Percentiles rank a stretch among this genome's conserved stretches.
These are phyloP conservation scores for Ephestia elutella DNA, from an alignment of 1,140 invertebrate genomes.

Conservation along the genomic window DNA sequence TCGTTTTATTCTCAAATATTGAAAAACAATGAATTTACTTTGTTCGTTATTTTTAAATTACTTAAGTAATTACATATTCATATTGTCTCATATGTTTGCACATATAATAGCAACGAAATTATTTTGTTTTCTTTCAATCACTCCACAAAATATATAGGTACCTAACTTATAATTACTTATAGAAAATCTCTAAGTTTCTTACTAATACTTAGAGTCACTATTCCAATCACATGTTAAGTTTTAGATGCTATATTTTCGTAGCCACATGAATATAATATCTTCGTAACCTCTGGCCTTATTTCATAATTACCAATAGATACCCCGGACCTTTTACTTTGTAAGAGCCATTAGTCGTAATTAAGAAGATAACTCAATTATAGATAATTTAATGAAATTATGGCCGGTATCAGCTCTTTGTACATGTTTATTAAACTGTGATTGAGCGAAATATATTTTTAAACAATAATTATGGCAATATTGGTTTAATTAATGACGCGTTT, in stretches of 20 bases:
- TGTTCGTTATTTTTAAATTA: not conserved
- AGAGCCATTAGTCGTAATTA: slow-evolving; percentile 58
- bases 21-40: no score
- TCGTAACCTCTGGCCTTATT: slow-evolving; percentile 27
- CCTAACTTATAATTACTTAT: no score
- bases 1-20: no score
- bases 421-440: slow-evolving; percentile 8
- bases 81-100: no score
- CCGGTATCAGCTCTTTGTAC: not conserved
- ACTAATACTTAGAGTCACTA: no score
- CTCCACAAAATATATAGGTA: no score
- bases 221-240: not conserved
- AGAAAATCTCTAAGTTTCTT: no score
- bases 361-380: slow-evolving; percentile 41
- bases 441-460: not conserved
- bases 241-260: not conserved
- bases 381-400: slow-evolving; percentile 12
- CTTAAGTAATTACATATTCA: no score
- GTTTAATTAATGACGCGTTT: not conserved
- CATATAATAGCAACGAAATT: no score
- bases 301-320: slow-evolving; percentile 43
- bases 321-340: slow-evolving; percentile 37
- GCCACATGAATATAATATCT: slow-evolving; percentile 13
- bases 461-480: not conserved
- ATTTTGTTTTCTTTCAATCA: no score